These are phyloP conservation scores for Tenthredo scrophulariae DNA, from an alignment of 2,888 invertebrate species.

Conservation along the genomic window DNA sequence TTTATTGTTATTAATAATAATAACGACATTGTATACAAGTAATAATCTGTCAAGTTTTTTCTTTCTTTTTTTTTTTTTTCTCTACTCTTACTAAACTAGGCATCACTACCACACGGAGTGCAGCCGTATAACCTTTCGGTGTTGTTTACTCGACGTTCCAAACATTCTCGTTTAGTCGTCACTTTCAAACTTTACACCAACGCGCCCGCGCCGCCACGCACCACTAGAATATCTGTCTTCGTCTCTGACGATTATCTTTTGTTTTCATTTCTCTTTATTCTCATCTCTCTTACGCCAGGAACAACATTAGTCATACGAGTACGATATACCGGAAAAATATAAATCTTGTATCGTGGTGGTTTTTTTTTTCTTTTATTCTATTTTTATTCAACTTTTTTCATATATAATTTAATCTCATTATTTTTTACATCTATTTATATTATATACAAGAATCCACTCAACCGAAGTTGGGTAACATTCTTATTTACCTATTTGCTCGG, in stretches of 20 bases:
- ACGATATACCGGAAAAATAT: background rate
- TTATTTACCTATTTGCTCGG: conserved; percentile 9
- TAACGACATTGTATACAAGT: background rate
- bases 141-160: conserved; percentile 9
- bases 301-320: background rate
- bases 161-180: conserved; percentile 31
- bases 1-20: background rate
- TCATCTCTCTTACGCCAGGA: background rate
- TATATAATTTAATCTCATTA: background rate
- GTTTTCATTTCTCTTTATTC: background rate
- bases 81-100: background rate
- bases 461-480: background rate
- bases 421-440: background rate
- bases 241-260: background rate
- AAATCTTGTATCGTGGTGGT: background rate
- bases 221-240: background rate
- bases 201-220: background rate
- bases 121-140: conserved; percentile 27
- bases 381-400: background rate
- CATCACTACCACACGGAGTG: background rate
- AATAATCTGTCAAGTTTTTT: background rate
- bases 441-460: background rate
- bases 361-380: background rate
- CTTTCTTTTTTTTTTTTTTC: background rate
- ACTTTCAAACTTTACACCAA: conserved; percentile 2